Evolutionary conservation across 2,888 invertebrate species (phyloP).

Genomic region (Dasypogon diadema): DNA sequence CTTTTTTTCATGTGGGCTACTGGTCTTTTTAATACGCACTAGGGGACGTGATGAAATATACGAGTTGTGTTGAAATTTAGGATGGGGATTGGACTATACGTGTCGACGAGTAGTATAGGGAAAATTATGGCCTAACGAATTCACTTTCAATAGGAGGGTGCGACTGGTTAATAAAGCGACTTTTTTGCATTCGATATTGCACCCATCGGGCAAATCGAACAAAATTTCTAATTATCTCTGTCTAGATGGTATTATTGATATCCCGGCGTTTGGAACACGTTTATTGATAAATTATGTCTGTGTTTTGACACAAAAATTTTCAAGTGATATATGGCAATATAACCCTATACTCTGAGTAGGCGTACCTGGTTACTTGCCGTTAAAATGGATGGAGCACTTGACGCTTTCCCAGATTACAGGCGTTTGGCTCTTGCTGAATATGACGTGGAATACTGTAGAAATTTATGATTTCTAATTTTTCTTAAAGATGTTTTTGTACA

Average conservation of each 20-base stretch:
- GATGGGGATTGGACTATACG: neutral
- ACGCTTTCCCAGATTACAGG: no score
- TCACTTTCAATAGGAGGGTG: neutral
- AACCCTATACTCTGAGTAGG: neutral
- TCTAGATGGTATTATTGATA: neutral
- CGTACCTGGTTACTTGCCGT: no score
- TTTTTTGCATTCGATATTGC: neutral
- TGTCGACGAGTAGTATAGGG: neutral
- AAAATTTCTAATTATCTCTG: neutral
- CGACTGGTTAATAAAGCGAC: neutral
- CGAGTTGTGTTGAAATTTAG: neutral
- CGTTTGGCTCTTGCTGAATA: no score
- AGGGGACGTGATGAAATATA: conserved; percentile 30
- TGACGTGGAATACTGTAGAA: no score
- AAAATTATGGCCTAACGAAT: neutral
- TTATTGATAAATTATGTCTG: neutral
- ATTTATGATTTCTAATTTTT: no score
- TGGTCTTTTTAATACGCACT: conserved; percentile 31
- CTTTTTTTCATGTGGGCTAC: conserved; percentile 18
- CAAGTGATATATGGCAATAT: neutral
- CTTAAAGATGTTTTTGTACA: no score
- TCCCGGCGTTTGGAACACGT: neutral
- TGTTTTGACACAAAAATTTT: neutral
- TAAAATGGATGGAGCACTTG: no score
- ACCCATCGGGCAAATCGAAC: neutral